phyloP scores from a whole-genome alignment of 2,113 vertebrate species.

The Oncorhynchus mykiss region DNA sequence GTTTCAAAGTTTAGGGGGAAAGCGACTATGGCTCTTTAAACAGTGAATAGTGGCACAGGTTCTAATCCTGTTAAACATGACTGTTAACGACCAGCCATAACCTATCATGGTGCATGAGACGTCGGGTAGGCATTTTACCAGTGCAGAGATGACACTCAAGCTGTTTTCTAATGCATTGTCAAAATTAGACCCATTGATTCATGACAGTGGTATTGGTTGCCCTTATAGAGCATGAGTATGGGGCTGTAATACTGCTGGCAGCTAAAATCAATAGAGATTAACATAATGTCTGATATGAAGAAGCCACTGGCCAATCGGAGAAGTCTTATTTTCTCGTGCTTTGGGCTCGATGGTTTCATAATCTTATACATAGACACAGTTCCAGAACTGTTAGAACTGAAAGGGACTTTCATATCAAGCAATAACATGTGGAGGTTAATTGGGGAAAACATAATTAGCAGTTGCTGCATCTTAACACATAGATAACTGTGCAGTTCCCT shows the following conservation, averaged over 20 bases:
- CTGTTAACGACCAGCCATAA: not conserved
- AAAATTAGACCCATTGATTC: not conserved
- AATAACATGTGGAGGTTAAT: not conserved
- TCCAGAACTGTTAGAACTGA: not conserved
- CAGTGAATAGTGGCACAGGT: not conserved
- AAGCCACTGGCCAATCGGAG: too few species aligned
- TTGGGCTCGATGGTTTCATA: too few species aligned
- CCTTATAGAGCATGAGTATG: not conserved
- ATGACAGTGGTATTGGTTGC: not conserved
- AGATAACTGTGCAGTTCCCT: not conserved
- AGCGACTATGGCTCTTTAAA: not conserved
- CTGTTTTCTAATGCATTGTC: not conserved
- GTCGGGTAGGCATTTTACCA: not conserved
- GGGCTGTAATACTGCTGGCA: not conserved
- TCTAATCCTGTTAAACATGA: constrained; percentile 5
- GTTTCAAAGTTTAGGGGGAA: not conserved
- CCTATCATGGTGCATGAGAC: not conserved
- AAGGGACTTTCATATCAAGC: not conserved
- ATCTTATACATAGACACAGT: too few species aligned
- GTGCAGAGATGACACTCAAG: not conserved
- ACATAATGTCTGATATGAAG: too few species aligned
- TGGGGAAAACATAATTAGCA: not conserved
- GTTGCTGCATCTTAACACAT: not conserved
- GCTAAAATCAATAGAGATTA: too few species aligned
- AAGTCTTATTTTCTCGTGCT: too few species aligned